Base-by-base conservation (phyloP, 2,888 invertebrate species). In the Amblyjoppa fuscipennis region DNA sequence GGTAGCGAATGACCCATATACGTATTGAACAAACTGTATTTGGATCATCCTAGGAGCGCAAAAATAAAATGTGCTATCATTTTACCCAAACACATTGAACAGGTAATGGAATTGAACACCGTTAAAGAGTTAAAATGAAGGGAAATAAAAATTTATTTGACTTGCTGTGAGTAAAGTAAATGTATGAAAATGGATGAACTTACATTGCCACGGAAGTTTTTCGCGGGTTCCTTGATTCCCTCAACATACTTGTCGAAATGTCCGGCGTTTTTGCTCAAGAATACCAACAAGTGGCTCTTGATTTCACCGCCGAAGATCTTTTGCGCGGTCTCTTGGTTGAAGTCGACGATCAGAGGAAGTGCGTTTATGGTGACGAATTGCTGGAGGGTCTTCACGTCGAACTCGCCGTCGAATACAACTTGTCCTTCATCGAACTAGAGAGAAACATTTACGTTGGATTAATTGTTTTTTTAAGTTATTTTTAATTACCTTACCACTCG, bases 291-390 rank as follows among this genome's bases (percentile, higher is more conserved):
- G 95, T 99, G 99, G 92, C 97, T 98, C 95, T 99, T 99, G 95
- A 99, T 98, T 85, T 98, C 98, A 90, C 99, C 99, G 78, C 99
- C 98, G 94, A 99, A 99, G 95, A 99, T 99, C 95, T 99, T 99
- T 93, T 98, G 98, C 13, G 99, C 99, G 45, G 98, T 99, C 94
- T 99, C 98, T 91, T 99, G 99, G 90, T 98, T 99, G 95, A 99
- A 99, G 94, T 99, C 99, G 79, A 99, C 97, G 88, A 99, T 96
- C 87, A 98, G 95, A 28, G 99, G 99, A 93, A 99, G 95, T 78
- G 98, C 96, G 93, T 99, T 97, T 61, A 96, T 95, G 87, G 96
- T 95, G 89, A 99, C 96, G 96, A 99, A 99, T 90, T 97, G 96
- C 94, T 97, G 97, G 90, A 99, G 94, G 77, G 95, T 95, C 34